phyloP scores from a whole-genome alignment of 2,113 vertebrate species.

The Rhegmatorhina hoffmannsi region DNA sequence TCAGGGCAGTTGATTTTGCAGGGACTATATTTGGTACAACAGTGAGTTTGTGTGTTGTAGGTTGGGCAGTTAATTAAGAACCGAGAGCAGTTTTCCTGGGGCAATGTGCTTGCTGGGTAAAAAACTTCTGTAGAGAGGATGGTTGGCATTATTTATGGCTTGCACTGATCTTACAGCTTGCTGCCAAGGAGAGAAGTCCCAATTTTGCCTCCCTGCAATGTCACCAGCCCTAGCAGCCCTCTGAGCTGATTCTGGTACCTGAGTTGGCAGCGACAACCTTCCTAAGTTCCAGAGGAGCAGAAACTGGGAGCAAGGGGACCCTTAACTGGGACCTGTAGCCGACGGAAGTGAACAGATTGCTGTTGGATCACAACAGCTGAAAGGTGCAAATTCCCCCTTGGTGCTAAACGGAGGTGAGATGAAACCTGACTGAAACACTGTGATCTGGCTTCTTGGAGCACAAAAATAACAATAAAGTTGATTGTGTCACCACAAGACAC shows the following conservation, averaged over 20 bases:
- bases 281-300: background rate
- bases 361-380: background rate
- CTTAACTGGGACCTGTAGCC: background rate
- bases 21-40: background rate
- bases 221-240: background rate
- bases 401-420: background rate
- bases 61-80: conserved; percentile 14
- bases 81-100: background rate
- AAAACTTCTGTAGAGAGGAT: background rate
- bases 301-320: background rate
- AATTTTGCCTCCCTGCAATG: background rate
- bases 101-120: background rate
- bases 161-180: background rate
- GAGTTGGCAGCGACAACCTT: background rate
- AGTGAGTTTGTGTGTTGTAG: background rate
- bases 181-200: background rate
- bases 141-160: background rate
- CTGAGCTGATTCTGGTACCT: background rate
- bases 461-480: background rate
- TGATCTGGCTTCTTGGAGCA: background rate
- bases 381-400: background rate
- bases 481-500: background rate
- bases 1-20: background rate
- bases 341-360: background rate
- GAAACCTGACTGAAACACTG: background rate